Conservation (phyloP, 35 echinoderm and acorn worm genomes). For the Diadema setosum region DNA sequence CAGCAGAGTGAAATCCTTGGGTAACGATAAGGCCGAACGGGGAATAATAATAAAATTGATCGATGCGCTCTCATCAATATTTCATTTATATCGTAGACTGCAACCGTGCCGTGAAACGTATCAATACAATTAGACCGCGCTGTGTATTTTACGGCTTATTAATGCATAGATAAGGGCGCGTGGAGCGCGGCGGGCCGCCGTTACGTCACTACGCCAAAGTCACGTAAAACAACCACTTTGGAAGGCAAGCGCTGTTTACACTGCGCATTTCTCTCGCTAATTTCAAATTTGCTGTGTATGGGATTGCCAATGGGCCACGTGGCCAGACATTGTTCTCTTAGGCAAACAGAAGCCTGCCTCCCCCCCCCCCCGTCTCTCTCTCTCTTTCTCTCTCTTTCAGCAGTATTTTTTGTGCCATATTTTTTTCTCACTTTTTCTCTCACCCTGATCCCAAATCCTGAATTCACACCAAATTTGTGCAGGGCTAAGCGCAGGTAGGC, state of each 20-base stretch:
- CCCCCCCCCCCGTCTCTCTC: not conserved
- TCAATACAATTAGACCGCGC: not conserved
- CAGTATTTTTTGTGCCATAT: too few species aligned
- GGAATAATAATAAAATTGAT: not conserved
- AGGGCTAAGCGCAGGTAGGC: too few species aligned
- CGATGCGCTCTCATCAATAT: not conserved
- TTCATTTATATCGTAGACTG: not conserved
- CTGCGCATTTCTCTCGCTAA: not conserved
- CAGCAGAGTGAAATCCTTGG: too few species aligned
- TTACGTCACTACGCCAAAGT: not conserved
- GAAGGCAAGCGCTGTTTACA: not conserved
- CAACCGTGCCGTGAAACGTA: not conserved
- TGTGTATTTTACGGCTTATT: not conserved
- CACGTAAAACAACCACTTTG: slow-evolving; percentile 5
- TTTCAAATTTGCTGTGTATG: slow-evolving; percentile 1
- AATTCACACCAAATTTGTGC: too few species aligned
- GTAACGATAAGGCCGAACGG: too few species aligned
- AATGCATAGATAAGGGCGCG: not conserved
- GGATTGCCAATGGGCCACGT: not conserved
- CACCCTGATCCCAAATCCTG: too few species aligned
- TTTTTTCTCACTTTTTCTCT: too few species aligned
- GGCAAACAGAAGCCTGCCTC: not conserved
- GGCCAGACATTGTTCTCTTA: not conserved
- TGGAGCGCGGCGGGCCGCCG: not conserved
- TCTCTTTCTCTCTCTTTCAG: not conserved